Percentiles rank a stretch among this genome's conserved stretches.
Evolutionary conservation across 2,797 vertebrate genomes (phyloP).

Genomic region (Tadarida brasiliensis): DNA sequence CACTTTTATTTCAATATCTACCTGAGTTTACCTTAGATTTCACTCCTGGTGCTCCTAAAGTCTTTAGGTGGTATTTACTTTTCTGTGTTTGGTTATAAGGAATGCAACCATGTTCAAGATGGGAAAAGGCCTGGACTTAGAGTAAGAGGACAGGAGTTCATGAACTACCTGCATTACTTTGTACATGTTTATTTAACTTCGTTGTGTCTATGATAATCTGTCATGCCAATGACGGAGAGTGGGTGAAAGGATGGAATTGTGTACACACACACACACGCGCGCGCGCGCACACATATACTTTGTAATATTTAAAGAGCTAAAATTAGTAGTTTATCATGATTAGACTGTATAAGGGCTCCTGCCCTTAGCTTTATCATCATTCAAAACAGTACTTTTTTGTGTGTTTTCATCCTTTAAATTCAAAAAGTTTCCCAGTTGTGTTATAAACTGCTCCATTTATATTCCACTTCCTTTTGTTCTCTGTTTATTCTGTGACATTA

Average conservation of each 20-base stretch:
- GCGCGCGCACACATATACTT: neutral
- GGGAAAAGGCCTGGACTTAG: neutral
- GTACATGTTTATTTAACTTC: neutral
- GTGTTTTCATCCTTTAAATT: neutral
- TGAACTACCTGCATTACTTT: neutral
- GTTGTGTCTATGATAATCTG: neutral
- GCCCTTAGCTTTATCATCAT: neutral
- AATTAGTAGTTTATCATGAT: neutral
- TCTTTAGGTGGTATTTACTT: neutral
- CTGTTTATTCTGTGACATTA: neutral
- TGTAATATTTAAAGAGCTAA: neutral
- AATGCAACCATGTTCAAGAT: neutral
- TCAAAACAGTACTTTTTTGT: neutral
- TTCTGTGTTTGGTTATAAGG: neutral
- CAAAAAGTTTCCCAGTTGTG: neutral
- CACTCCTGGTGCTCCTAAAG: neutral
- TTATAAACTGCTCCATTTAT: neutral
- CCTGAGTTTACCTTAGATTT: constrained; percentile 8
- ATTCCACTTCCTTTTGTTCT: neutral
- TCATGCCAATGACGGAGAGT: neutral
- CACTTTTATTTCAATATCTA: constrained; percentile 26
- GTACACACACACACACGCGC: too few species aligned
- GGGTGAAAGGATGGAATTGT: neutral
- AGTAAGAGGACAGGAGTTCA: neutral
- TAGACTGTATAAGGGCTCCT: neutral